Evolutionary conservation across 2,113 vertebrate genomes (phyloP), one percentile per base, ranked within the genome.

Genomic region (Parotia lawesii): DNA sequence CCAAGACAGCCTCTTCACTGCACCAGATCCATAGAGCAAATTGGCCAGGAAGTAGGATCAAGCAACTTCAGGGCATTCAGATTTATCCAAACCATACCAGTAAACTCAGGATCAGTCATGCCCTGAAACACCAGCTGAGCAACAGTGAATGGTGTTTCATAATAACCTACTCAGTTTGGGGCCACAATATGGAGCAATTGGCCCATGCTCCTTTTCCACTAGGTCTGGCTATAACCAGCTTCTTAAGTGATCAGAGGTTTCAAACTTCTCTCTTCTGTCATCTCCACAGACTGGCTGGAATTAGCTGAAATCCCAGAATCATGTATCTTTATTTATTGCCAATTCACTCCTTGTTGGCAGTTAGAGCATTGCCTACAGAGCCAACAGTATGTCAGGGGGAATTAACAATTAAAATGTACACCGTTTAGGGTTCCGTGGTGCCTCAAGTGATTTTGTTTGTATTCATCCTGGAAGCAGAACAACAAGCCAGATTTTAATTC

Each of bases 381-480:
- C 87, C 88, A 92, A 84, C 31, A 38, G 72, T 56, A 91, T 33
- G 35, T 77, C 90, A 94, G 65, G 33, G 66, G 60, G 72, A 87
- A 89, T 93, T 85, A 88, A 77, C 50, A 76, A 85, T 90, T 93
- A 86, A 88, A 83, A 71, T 5, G 0, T 67, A 80, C 28, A 83
- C 38, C 2, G 0, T 47, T 90, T 69, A 47, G 83, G 67, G 51
- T 56, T 94, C 79, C 4, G 0, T 45, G 40, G 51, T 93, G 51
- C 75, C 79, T 93, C 47, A 12, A 92, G 69, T 88, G 72, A 90
- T 88, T 88, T 77, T 77, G 51, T 89, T 84, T 93, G 31, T 69
- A 81, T 86, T 67, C 76, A 90, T 64, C 21, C 75, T 74, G 51
- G 47, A 53, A 93, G 67, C 3, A 14, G 67, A 94, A 90, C 60